Base-by-base conservation (phyloP, 2,113 vertebrate genomes). In the Paralichthys olivaceus region DNA sequence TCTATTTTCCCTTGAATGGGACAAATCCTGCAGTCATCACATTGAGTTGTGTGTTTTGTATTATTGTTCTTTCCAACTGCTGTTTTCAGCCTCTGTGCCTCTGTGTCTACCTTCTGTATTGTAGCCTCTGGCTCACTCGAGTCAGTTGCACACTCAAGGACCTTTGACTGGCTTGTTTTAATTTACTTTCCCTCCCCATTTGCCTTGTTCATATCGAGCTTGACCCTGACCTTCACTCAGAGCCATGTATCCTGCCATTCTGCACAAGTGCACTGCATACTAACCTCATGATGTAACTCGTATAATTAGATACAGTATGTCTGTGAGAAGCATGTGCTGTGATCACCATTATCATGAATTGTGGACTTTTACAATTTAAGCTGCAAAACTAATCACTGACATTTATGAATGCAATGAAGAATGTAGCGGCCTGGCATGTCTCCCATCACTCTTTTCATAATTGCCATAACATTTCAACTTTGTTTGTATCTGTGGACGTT, bases 61-160 rank as follows among this genome's bases (percentile, higher is more conserved):
- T 56, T 25, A 58, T n/a, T 62, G 19, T n/a, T 62, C n/a, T 40
- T 11, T 51, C 13, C 23, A 14, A 2, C 32, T 26, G 40, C 23
- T 59, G 47, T 22, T 23, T 57, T 69, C 34, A 20, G 57, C 9
- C 55, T n/a, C n/a, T 66, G n/a, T 26, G 57, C 9, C 55, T 17
- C n/a, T 66, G 32, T 51, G 63, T 59, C 58, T 69, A n/a, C 54
- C 40, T 62, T 55, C 37, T 56, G 57, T 45, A 28, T 26, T 63
- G 15, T 56, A 53, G 0, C 61, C 59, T 75, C 9, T 69, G 47
- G 67, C 69, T 72, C 67, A 59, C 4, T 63, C 0, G 0, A 51
- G 76, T 65, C 25, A 17, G 23, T 20, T 25, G 37, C 45, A 66
- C 79, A 83, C 58, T 76, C 51, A 69, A 79, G 67, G 69, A 77